Base-by-base conservation (phyloP, 2,888 invertebrate genomes). In the Brassicogethes aeneus region DNA sequence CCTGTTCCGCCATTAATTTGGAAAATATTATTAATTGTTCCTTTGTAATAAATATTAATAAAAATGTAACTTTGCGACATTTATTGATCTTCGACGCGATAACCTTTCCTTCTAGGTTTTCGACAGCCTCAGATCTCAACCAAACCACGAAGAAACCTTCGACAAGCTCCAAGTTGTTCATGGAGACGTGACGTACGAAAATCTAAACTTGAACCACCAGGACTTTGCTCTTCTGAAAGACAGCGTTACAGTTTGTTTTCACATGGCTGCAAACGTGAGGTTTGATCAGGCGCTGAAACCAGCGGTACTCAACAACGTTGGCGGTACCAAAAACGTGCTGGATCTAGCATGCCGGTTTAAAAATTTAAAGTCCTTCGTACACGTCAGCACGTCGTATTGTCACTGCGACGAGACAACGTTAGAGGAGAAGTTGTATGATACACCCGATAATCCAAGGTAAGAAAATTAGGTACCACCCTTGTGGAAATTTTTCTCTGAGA, bases 341-440 rank as follows among this genome's bases (percentile, higher is more conserved):
- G 61, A 65, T 30, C 16, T 66, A 32, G 60, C 55, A 1, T 51
- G 54, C 16, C 56, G 42, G 15, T 64, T 65, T 41, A 50, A 52
- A 17, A 57, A 60, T 33, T 39, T 69, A 10, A 54, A 57, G 42
- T 73, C 78, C 0, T 80, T 91, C 53, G 74, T 91, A 2, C 91
- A 96, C 64, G 85, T 94, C 0, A 93, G 93, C 0, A 96, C 95
- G 0, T 83, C 93, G 0, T 96, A 91, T 66, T 90, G 92, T 51
- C 91, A 94, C 60, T 91, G 94, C 60, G 84, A 90, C 54, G 76
- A 86, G 51, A 70, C 74, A 0, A 69, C 77, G 0, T 61, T 95
- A 13, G 86, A 91, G 53, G 95, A 96, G 66, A 77, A 75, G 37
- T 70, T 84, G 17, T 96, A 96, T 62, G 76, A 79, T 0, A 72